Base-by-base conservation (phyloP, 2,113 vertebrate species). In the Todiramphus chloris region DNA sequence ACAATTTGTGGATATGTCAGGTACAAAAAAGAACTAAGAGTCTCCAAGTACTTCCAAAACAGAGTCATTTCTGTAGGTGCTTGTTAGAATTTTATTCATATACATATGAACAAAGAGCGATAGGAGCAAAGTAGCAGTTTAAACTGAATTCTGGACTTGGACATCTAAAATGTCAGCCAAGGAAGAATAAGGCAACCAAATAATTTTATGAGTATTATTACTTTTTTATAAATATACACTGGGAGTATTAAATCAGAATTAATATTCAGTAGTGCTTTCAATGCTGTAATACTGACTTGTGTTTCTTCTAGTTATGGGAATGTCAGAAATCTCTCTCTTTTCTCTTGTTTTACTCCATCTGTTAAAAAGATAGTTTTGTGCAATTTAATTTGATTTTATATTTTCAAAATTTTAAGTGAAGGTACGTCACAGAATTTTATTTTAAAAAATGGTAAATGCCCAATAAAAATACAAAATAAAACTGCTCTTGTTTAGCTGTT, bases 381-480 rank as follows among this genome's bases (percentile, higher is more conserved):
- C 0, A 33, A 39, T 48, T 81, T 74, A n/a, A 37, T 50, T 41
- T 46, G 2, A n/a, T 39, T 87, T 85, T 59, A n/a, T 58, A 15
- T 51, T 90, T 91, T 85, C 6, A 51, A 50, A 28, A 4, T 18
- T 90, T 41, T 35, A 82, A 76, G 12, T 31, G 16, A 51, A 76
- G 2, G 5, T 33, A 37, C 21, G 6, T 11, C 0, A 31, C 23
- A 16, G 13, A 80, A 37, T 39, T 64, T 79, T 79, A 35, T 60
- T 51, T 35, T n/a, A 46, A 69, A 1, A 87, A 85, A 81, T 20
- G 0, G 0, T 35, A 68, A 77, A 73, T 66, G 4, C 1, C 16
- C 5, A 33, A 72, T 24, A 44, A 64, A 78, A 78, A 67, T 5
- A 6, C 5, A 58, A 91, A 93, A 51, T 9, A 59, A 16, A 66